phyloP scores from a whole-genome alignment of 2,888 invertebrate species.

The Leptopterna dolabrata region DNA sequence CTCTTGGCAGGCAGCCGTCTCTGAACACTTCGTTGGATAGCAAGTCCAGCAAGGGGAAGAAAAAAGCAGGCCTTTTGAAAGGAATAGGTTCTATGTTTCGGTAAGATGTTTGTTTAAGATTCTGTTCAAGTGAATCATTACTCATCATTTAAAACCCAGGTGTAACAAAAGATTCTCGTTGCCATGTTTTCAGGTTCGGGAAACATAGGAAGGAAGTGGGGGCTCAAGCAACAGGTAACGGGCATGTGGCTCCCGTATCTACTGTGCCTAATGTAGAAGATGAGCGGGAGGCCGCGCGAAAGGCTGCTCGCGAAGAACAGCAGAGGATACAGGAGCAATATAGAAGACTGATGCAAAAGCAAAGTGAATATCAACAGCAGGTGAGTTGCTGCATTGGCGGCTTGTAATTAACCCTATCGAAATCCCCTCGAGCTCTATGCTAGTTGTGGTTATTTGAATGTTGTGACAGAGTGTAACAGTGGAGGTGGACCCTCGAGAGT shows the following conservation, averaged over 20 bases:
- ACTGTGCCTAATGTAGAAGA: slow-evolving; percentile 57
- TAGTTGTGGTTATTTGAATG: too few species aligned
- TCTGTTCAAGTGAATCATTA: background rate
- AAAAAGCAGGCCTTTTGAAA: slow-evolving; percentile 83
- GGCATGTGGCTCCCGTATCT: background rate
- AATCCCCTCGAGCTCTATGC: too few species aligned
- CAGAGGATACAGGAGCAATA: slow-evolving; percentile 68
- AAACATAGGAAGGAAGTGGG: slow-evolving; percentile 57
- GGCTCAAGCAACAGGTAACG: slow-evolving; percentile 11
- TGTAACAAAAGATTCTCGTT: too few species aligned
- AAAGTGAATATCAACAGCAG: slow-evolving; percentile 65
- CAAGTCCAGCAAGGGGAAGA: slow-evolving; percentile 71
- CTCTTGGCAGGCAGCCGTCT: slow-evolving; percentile 79
- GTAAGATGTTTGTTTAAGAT: slow-evolving; percentile 67
- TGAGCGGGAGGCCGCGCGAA: slow-evolving; percentile 65
- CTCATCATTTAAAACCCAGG: background rate
- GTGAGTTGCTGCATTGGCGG: background rate
- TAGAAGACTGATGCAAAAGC: slow-evolving; percentile 66
- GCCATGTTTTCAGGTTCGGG: slow-evolving; percentile 55
- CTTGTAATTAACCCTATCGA: too few species aligned
- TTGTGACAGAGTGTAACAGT: too few species aligned
- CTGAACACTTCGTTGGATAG: slow-evolving; percentile 74
- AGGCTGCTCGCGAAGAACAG: slow-evolving; percentile 66
- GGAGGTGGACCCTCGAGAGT: too few species aligned
- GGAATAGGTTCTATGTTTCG: slow-evolving; percentile 83